Evolutionary conservation across 2,113 vertebrate species (phyloP).

Genomic region (Gasterosteus nipponicus): DNA sequence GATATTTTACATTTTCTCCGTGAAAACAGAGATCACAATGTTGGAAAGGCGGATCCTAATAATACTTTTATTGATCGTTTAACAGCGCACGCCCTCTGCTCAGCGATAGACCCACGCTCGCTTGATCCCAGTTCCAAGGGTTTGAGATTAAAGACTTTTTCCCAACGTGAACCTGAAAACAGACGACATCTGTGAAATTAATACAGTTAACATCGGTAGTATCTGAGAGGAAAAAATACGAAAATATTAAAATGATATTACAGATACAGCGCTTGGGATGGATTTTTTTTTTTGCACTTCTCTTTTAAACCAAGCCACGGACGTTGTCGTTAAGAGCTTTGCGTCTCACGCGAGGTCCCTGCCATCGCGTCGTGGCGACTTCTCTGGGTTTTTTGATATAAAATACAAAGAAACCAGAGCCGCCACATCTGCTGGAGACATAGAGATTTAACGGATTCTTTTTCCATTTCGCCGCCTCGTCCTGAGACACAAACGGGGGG

Average conservation of each 20-base stretch:
- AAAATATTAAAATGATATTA: conserved; percentile 57
- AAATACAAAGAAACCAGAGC: conserved; percentile 53
- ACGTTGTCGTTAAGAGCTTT: conserved; percentile 58
- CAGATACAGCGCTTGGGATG: conserved; percentile 33
- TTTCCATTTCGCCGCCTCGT: conserved; percentile 54
- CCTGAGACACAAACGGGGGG: conserved; percentile 15
- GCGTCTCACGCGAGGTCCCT: conserved; percentile 47
- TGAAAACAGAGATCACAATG: conserved; percentile 49
- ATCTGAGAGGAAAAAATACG: conserved; percentile 16
- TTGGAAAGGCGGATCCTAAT: conserved; percentile 52
- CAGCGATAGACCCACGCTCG: conserved; percentile 32
- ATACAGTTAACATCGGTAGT: conserved; percentile 45
- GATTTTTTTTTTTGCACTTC: background rate
- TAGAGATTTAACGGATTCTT: conserved; percentile 42
- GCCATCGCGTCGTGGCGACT: conserved; percentile 23
- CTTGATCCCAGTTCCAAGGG: conserved; percentile 36
- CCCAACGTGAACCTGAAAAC: conserved; percentile 44
- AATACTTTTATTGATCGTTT: conserved; percentile 69
- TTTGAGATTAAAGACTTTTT: conserved; percentile 58
- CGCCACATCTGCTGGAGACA: conserved; percentile 70
- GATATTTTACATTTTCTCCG: conserved; percentile 36
- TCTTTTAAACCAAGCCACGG: conserved; percentile 44
- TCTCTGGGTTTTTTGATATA: conserved; percentile 62
- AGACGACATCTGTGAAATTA: conserved; percentile 65
- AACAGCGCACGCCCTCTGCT: conserved; percentile 23